Evolutionary conservation across 2,797 vertebrate species (phyloP).

Genomic region (Lacerta agilis): DNA sequence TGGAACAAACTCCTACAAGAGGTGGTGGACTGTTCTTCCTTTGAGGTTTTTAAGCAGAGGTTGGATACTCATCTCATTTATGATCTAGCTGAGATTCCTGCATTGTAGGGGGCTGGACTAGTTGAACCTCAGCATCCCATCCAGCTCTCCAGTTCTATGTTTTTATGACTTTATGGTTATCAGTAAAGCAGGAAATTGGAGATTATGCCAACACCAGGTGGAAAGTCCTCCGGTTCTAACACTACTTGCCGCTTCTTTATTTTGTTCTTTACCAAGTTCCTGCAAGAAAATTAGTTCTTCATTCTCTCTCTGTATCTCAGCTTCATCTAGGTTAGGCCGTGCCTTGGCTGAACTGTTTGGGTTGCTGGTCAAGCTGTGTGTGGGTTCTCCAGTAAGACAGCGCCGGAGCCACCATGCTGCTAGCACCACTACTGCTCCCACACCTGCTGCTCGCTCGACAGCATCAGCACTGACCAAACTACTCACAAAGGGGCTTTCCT

Average conservation of each 20-base stretch:
- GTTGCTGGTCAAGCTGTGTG: constrained; percentile 93
- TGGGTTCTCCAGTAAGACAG: constrained; percentile 95
- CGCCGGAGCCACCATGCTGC: constrained; percentile 94
- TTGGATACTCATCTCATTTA: no score
- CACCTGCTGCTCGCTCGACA: constrained; percentile 91
- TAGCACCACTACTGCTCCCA: constrained; percentile 92
- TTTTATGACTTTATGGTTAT: background rate
- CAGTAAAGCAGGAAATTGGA: no score
- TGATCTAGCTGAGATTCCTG: no score
- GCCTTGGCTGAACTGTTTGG: constrained; percentile 95
- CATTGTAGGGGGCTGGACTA: no score
- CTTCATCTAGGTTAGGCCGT: constrained; percentile 92
- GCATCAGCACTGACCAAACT: constrained; percentile 94
- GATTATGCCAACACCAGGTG: no score
- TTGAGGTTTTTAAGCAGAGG: no score
- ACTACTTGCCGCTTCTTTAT: background rate
- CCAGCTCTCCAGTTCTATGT: no score
- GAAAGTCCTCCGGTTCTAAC: no score
- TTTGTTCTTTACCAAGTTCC: background rate
- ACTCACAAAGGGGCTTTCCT: constrained; percentile 94
- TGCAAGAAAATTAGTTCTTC: background rate
- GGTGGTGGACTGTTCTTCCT: no score
- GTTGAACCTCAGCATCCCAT: no score
- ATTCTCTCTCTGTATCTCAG: constrained; percentile 71
- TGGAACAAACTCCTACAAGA: no score